Evolutionary conservation across 2,888 invertebrate species (phyloP).

Genomic region (Drymonia ruficornis): DNA sequence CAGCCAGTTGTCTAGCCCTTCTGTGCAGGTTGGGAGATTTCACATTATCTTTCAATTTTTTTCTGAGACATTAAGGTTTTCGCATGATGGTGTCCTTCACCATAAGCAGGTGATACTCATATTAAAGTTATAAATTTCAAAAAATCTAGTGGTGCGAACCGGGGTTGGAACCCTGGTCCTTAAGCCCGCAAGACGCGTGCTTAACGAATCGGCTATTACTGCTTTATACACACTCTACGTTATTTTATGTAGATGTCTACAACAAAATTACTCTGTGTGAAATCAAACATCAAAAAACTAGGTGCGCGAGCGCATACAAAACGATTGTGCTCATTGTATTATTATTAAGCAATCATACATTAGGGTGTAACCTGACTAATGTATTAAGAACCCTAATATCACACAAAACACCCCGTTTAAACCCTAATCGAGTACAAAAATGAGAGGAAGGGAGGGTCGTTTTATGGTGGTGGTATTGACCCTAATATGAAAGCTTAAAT

Average conservation of each 20-base stretch:
- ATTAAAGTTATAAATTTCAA: too few relatives aligned
- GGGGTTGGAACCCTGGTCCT: too few relatives aligned
- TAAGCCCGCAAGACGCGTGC: too few relatives aligned
- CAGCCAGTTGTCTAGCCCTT: too few relatives aligned
- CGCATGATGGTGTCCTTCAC: too few relatives aligned
- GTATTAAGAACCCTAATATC: slow-evolving; percentile 7
- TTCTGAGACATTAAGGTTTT: too few relatives aligned
- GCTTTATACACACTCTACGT: not conserved
- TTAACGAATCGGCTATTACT: too few relatives aligned
- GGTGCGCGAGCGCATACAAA: slow-evolving; percentile 52
- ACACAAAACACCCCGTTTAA: not conserved
- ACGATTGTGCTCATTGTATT: slow-evolving; percentile 55
- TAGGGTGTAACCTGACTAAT: slow-evolving; percentile 10
- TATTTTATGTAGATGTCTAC: slow-evolving; percentile 10
- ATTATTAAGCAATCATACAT: slow-evolving; percentile 27
- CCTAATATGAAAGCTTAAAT: slow-evolving; percentile 35
- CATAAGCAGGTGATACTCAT: too few relatives aligned
- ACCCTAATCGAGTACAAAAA: not conserved
- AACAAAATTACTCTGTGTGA: slow-evolving; percentile 17
- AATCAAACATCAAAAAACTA: slow-evolving; percentile 34
- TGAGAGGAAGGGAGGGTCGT: not conserved
- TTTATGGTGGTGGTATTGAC: slow-evolving; percentile 5
- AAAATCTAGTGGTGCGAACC: too few relatives aligned
- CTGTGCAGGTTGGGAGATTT: too few relatives aligned
- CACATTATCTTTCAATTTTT: too few relatives aligned